Conservation (phyloP, 2,113 vertebrate species). For the Myrmecophaga tridactyla region DNA sequence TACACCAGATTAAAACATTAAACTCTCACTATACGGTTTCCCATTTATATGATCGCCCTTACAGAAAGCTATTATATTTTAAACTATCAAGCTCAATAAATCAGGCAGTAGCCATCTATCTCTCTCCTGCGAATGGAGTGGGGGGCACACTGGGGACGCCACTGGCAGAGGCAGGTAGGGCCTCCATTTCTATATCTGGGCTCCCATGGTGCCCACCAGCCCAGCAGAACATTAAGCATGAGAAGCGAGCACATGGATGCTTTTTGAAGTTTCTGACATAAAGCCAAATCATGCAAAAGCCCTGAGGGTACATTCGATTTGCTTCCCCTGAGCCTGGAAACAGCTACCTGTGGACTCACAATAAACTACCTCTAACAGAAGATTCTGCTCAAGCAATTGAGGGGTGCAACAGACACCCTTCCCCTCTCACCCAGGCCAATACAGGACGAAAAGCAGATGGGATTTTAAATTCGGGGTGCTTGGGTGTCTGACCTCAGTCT, state of each 20-base stretch:
- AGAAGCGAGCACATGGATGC: not conserved
- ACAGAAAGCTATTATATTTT: conserved; percentile 74
- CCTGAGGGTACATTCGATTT: conserved; percentile 25
- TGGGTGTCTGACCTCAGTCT: not conserved
- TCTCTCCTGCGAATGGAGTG: conserved; percentile 48
- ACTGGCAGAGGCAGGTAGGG: not conserved
- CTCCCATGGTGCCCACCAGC: not conserved
- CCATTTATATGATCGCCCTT: conserved; percentile 72
- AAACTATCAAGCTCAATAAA: conserved; percentile 79
- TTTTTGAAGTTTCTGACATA: conserved; percentile 57
- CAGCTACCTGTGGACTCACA: not conserved
- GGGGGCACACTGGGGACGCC: not conserved
- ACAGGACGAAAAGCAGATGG: not conserved
- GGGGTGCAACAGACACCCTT: not conserved
- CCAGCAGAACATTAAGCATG: conserved; percentile 1
- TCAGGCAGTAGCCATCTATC: conserved; percentile 62
- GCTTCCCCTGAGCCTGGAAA: not conserved
- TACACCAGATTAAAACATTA: conserved; percentile 77
- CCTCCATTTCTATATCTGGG: conserved; percentile 8
- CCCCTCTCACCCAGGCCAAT: not conserved
- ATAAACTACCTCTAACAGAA: not conserved
- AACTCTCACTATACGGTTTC: conserved; percentile 66
- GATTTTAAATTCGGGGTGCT: not conserved
- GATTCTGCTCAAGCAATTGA: not conserved
- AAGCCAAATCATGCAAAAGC: conserved; percentile 40